These are phyloP conservation scores for Drosophila repleta DNA, from an alignment of 1,140 invertebrate genomes.

Conservation along the genomic window DNA sequence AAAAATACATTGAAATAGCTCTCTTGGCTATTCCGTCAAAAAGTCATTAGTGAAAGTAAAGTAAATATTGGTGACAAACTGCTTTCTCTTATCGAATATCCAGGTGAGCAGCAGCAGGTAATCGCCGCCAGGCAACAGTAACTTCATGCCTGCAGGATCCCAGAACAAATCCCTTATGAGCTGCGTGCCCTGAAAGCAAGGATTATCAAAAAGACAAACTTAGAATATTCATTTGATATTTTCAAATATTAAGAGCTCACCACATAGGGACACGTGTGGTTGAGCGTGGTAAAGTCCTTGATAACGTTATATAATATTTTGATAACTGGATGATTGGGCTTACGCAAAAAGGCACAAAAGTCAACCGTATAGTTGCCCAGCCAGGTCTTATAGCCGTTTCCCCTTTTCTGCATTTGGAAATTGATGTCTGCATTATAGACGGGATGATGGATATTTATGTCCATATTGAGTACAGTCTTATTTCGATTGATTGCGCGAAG, in stretches of 20 bases:
- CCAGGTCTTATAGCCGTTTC: constrained; percentile 22
- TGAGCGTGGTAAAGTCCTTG: constrained; percentile 7
- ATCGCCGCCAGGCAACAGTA: constrained; percentile 15
- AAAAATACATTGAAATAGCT: too few relatives aligned
- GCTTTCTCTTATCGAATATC: constrained; percentile 3
- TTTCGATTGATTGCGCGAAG: constrained; percentile 25
- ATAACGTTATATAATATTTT: constrained; percentile 15
- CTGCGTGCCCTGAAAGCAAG: constrained; percentile 16
- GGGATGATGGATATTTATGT: too few relatives aligned
- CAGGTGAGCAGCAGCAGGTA: constrained; percentile 11
- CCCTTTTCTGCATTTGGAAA: too few relatives aligned
- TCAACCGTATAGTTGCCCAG: constrained; percentile 19
- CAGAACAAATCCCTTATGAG: constrained; percentile 18
- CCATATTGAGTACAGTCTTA: too few relatives aligned
- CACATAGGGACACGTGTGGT: constrained; percentile 39
- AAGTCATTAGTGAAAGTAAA: constrained; percentile 2
- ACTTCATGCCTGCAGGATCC: not conserved
- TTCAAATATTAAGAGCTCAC: too few relatives aligned
- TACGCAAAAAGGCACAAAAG: constrained; percentile 23
- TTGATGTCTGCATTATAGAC: not conserved
- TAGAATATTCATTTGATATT: too few relatives aligned
- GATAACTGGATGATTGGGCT: not conserved
- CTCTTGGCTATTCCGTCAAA: not conserved
- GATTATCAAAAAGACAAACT: too few relatives aligned
- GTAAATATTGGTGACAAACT: constrained; percentile 16